Base-by-base conservation (phyloP, 2,888 invertebrate species). In the Lasioglossum zephyrum region DNA sequence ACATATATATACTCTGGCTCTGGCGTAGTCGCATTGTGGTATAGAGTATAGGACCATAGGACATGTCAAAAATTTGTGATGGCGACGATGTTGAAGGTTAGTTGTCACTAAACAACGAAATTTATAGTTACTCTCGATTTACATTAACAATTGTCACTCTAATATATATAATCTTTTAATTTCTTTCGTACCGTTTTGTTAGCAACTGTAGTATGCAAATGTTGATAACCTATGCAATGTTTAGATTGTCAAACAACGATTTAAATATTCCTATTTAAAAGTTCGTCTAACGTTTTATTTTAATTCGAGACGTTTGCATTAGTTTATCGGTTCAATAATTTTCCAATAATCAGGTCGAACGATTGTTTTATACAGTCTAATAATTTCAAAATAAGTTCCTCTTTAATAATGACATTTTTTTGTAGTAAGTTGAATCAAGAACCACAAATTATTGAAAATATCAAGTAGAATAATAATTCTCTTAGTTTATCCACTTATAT, bases 81-180 rank as follows among this genome's bases (percentile, higher is more conserved):
- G 94, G 94, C 94, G 93, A 91, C 93, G 92, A 92, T 94, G 93
- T 94, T 94, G 92, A 94, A 94, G 94, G 95, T 95, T 94, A 94
- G 95, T 93, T 92, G 89, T 92, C 90, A 89, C 87, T 81, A 86
- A 92, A 92, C 90, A 88, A 87, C 75, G 63, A 85, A 83, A 81
- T 80, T 86, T 66, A 8, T 39, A 73, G 36, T 77, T 74, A 82
- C 83, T 84, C 85, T 63, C 66, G 47, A 85, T 82, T 81, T 53
- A 39, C 72, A 84, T 76, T 73, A 26, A 53, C 73, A 47, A 18
- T 16, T 82, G 53, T 26, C 16, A 76, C 26, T 39, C 22, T 47
- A 36, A 60, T 78, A n/a, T 69, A 57, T 57, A 18, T 41, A 75
- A 31, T 57, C 57, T 77, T 22, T 63, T n/a, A 69, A n/a, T 39